These are phyloP conservation scores for Xanthia icteritia DNA, from an alignment of 2,888 invertebrate species.

Conservation along the genomic window DNA sequence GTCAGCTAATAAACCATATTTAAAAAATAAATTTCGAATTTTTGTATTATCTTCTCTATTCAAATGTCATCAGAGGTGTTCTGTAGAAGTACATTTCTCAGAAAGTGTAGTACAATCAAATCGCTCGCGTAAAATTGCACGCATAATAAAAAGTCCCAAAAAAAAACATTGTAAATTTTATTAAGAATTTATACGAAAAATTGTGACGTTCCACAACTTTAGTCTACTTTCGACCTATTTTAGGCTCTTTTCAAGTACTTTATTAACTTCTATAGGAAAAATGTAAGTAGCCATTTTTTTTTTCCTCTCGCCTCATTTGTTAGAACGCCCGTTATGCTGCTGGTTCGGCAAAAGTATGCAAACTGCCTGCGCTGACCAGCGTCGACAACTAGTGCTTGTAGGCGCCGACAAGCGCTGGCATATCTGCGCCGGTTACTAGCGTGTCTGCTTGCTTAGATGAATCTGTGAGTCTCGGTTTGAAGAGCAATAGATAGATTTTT, in stretches of 20 bases:
- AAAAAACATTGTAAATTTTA: conserved; percentile 61
- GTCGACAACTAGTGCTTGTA: no score
- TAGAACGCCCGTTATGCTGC: no score
- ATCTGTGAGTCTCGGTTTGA: no score
- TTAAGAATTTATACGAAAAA: conserved; percentile 52
- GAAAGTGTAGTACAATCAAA: conserved; percentile 78
- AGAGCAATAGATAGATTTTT: no score
- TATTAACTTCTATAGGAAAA: conserved; percentile 58
- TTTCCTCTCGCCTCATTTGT: neutral
- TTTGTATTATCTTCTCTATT: conserved; percentile 64
- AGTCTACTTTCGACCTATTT: conserved; percentile 9
- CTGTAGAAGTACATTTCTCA: conserved; percentile 63
- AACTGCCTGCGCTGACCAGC: no score
- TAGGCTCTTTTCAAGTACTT: conserved; percentile 57
- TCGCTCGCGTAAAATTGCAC: conserved; percentile 70
- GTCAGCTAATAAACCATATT: conserved; percentile 6
- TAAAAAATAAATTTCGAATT: neutral
- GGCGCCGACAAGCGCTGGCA: no score
- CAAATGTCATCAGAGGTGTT: conserved; percentile 71
- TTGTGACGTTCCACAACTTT: conserved; percentile 42
- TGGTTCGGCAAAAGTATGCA: no score
- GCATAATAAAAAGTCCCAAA: conserved; percentile 72
- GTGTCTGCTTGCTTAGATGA: no score
- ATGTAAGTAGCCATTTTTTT: conserved; percentile 69
- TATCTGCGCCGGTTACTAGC: no score